phyloP scores from a whole-genome alignment of 2,797 vertebrate species.

The Brotogeris chrysoptera region DNA sequence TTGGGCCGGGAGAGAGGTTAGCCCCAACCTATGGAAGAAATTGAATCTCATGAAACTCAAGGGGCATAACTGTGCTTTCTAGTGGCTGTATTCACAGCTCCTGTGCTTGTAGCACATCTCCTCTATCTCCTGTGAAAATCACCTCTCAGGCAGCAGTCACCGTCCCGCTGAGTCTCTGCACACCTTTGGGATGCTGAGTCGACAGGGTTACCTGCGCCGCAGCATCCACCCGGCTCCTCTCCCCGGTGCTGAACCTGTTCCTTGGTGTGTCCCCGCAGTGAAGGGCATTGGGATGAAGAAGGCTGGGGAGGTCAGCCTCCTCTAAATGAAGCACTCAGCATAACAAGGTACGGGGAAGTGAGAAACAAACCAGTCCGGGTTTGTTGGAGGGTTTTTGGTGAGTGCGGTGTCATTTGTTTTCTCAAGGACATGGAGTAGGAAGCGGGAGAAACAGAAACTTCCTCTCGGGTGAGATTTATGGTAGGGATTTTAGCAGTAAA shows the following conservation, averaged over 20 bases:
- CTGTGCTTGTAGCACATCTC: not conserved
- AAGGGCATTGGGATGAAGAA: conserved; percentile 58
- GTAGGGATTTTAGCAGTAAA: conserved; percentile 37
- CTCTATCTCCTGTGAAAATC: conserved; percentile 14
- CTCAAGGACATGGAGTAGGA: conserved; percentile 68
- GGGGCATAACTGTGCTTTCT: not conserved
- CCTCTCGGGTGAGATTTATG: conserved; percentile 57
- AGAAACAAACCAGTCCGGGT: not conserved
- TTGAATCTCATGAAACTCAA: not conserved
- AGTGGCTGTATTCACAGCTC: conserved; percentile 1
- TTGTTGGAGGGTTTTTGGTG: not conserved
- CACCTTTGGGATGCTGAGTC: conserved; percentile 66
- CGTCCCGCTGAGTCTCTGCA: not conserved
- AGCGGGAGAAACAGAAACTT: conserved; percentile 67
- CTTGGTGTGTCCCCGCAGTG: conserved; percentile 19
- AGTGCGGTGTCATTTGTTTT: conserved; percentile 50
- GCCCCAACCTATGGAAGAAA: not conserved
- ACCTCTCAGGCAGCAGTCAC: conserved; percentile 37
- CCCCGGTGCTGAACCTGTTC: conserved; percentile 39
- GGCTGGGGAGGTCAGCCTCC: conserved; percentile 50
- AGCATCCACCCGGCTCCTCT: conserved; percentile 44
- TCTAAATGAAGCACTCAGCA: conserved; percentile 60
- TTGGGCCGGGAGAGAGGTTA: not conserved
- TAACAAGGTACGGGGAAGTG: conserved; percentile 51
- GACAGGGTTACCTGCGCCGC: conserved; percentile 25